Conservation (phyloP, 1,140 invertebrate genomes). For the Lasioglossum baleicum region DNA sequence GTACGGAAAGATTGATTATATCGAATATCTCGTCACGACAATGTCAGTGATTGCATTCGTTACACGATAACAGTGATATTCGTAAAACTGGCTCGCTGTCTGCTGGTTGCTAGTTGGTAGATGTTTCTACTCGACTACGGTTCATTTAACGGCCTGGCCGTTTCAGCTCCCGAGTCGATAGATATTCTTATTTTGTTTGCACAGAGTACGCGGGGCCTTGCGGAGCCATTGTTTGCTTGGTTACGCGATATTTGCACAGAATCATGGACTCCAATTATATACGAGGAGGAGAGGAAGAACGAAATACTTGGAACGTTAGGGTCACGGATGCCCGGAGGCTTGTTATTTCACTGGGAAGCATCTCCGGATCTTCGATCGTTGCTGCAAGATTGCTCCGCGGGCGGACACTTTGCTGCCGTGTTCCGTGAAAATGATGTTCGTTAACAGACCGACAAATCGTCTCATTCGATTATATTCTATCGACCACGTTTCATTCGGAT, state of each 20-base stretch:
- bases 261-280: slow-evolving; percentile 63
- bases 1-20: not conserved
- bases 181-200: slow-evolving; percentile 46
- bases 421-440: slow-evolving; percentile 33
- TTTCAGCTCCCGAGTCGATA: slow-evolving; percentile 10
- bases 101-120: not conserved
- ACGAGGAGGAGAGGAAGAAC: slow-evolving; percentile 31
- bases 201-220: slow-evolving; percentile 9
- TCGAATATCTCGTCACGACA: not conserved
- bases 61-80: too few species aligned
- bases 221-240: slow-evolving; percentile 41
- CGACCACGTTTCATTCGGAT: not conserved
- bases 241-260: slow-evolving; percentile 60
- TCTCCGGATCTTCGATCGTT: slow-evolving; percentile 53
- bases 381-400: slow-evolving; percentile 29
- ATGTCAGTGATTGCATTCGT: too few species aligned
- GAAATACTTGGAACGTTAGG: slow-evolving; percentile 34
- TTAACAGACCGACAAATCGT: slow-evolving; percentile 47
- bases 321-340: slow-evolving; percentile 59
- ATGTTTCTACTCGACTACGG: not conserved
- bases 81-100: too few species aligned
- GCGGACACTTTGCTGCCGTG: slow-evolving; percentile 54
- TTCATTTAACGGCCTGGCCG: slow-evolving; percentile 13
- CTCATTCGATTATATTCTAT: not conserved
- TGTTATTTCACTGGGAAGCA: slow-evolving; percentile 71